Conservation (phyloP, 1,140 invertebrate species). For the Phocides pigmalion region DNA sequence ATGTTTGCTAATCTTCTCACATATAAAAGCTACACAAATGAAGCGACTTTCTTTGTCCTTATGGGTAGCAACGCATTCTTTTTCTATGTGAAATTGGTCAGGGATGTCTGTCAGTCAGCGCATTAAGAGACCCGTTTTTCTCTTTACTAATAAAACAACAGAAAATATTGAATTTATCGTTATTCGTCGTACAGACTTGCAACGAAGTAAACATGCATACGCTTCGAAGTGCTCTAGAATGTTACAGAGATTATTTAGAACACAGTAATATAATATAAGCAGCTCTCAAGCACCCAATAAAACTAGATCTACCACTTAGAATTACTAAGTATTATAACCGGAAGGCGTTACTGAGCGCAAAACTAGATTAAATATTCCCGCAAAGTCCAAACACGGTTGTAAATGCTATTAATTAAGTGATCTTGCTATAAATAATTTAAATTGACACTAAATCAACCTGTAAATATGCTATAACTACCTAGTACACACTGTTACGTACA, state of each 20-base stretch:
- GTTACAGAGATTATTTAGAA: not conserved
- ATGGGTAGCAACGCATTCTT: no score
- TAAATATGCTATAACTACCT: not conserved
- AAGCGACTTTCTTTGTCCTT: no score
- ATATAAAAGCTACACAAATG: no score
- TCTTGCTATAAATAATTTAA: not conserved
- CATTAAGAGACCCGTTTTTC: no score
- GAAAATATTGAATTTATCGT: no score
- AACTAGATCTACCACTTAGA: not conserved
- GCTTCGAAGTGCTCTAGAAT: not conserved
- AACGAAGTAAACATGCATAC: no score
- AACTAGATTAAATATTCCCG: not conserved
- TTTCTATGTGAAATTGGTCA: no score
- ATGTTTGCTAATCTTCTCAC: no score
- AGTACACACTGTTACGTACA: no score
- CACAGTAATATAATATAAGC: not conserved
- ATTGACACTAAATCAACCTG: not conserved
- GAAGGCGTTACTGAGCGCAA: not conserved
- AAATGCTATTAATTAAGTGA: not conserved
- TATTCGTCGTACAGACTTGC: no score
- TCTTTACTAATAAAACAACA: no score
- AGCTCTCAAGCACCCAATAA: not conserved
- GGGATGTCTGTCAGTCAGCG: no score
- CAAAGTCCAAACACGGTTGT: not conserved
- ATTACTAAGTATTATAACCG: not conserved